These are phyloP conservation scores for Idaea biselata DNA, from an alignment of 2,888 invertebrate species.

Conservation along the genomic window DNA sequence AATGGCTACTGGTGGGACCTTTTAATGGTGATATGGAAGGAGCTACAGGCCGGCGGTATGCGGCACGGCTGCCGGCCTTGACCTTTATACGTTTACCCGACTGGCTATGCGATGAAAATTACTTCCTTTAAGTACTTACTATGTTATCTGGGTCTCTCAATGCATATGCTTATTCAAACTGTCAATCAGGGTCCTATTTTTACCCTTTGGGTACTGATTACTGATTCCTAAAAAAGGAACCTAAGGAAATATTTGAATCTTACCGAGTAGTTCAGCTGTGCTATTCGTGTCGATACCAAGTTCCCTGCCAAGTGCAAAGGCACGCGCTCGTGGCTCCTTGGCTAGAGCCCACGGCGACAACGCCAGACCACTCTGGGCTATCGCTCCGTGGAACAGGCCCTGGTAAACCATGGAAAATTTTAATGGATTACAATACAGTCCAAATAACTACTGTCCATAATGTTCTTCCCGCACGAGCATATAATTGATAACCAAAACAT, in stretches of 20 bases:
- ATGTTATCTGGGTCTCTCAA: no score
- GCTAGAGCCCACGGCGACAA: conserved; percentile 83
- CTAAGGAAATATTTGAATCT: conserved; percentile 15
- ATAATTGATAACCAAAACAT: no score
- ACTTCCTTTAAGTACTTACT: no score
- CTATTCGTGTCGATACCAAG: conserved; percentile 81
- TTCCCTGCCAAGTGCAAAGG: conserved; percentile 79
- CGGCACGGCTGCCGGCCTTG: no score
- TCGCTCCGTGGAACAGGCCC: conserved; percentile 83
- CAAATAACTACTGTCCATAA: no score
- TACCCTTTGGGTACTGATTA: not conserved
- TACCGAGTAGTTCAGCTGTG: conserved; percentile 77
- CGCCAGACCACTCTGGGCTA: conserved; percentile 82
- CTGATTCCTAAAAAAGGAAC: not conserved
- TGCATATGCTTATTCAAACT: not conserved
- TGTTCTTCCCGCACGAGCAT: no score
- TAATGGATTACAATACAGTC: not conserved
- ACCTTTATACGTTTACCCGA: no score
- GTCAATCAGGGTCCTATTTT: no score
- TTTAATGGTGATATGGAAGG: no score
- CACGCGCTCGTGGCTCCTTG: conserved; percentile 69
- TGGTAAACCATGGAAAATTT: conserved; percentile 21
- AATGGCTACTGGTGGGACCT: no score
- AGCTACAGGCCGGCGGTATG: no score
- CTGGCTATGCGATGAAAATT: no score